These are phyloP conservation scores for Esox lucius DNA, from an alignment of 2,797 vertebrate species.

Conservation along the genomic window DNA sequence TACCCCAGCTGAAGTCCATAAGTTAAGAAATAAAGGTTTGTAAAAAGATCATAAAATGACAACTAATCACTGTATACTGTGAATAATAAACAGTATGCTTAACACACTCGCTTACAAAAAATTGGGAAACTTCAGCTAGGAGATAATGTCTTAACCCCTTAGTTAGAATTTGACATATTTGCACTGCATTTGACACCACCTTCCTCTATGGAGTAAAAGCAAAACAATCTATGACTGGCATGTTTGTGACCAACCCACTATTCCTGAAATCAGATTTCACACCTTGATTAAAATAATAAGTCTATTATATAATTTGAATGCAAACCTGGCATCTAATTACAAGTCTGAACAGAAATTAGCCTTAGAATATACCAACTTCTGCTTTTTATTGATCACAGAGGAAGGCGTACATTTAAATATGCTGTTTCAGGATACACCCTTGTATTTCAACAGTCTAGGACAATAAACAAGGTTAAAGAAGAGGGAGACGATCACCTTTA, in stretches of 20 bases:
- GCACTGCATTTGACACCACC: slow-evolving; percentile 43
- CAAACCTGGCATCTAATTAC: slow-evolving; percentile 25
- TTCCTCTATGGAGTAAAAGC: slow-evolving; percentile 20
- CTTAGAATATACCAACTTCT: slow-evolving; percentile 74
- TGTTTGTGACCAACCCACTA: slow-evolving; percentile 14
- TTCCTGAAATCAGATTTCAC: slow-evolving; percentile 5
- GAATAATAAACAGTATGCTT: slow-evolving; percentile 18
- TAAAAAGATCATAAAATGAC: slow-evolving; percentile 20
- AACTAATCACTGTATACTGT: slow-evolving; percentile 29
- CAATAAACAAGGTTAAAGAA: slow-evolving; percentile 46
- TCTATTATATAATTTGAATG: slow-evolving; percentile 13
- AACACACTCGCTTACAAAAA: slow-evolving; percentile 2
- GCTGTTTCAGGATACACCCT: slow-evolving; percentile 68
- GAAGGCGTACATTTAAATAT: slow-evolving; percentile 82
- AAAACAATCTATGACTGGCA: neutral
- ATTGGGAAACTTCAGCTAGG: neutral
- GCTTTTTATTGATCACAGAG: slow-evolving; percentile 79
- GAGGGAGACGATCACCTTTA: slow-evolving; percentile 38
- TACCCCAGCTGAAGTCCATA: slow-evolving; percentile 40
- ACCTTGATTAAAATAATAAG: slow-evolving; percentile 16
- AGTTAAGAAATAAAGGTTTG: slow-evolving; percentile 38
- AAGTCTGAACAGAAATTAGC: slow-evolving; percentile 47
- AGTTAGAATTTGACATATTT: slow-evolving; percentile 24
- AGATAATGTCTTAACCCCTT: neutral
- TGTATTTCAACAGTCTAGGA: slow-evolving; percentile 43